Evolutionary conservation across 2,797 vertebrate species (phyloP), one percentile per base, ranked within the genome.

Genomic region (Sarcoramphus papa): DNA sequence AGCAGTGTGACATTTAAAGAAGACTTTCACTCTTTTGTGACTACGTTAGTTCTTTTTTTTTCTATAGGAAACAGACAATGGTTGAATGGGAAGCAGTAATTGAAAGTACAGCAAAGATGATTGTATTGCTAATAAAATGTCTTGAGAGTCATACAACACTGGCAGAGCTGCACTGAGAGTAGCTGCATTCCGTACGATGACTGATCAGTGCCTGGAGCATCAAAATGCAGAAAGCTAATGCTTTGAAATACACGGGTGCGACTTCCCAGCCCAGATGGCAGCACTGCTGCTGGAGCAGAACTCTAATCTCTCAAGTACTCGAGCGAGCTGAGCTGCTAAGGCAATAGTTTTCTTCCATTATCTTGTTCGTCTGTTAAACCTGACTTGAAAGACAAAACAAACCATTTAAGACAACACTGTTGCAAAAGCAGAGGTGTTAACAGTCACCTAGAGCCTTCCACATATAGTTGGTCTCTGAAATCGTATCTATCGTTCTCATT

Each of bases 361-460:
- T 48, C 79, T 73, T 40, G 19, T 84, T 88, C 43, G 63, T 92
- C 40, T 2, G 2, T 35, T 79, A 64, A 92, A 84, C 76, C 51
- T 81, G 82, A 73, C 87, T 86, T 60, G 91, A 82, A 95, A 97
- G 82, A 85, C 68, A 95, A 92, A 97, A 33, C 85, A 91, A 93
- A 50, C 54, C 62, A 12, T 93, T 95, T 73, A 78, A 91, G 76
- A 76, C 80, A 95, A 25, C 14, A 2, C 20, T 51, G 45, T 27
- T 92, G 63, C 78, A 70, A 90, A 86, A 94, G 85, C 62, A 65
- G 73, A 76, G 54, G 54, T 53, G 27, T 72, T 86, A 84, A 40
- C 72, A 67, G 86, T 69, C 91, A 91, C 76, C 82, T 87, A 28
- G 59, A 90, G 76, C 82, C 73, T 70, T 92, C 62, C n/a, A 24